Percentiles rank a stretch among this genome's conserved stretches.
Conservation (phyloP, 1,140 invertebrate genomes). For the Neodiprion fabricii region DNA sequence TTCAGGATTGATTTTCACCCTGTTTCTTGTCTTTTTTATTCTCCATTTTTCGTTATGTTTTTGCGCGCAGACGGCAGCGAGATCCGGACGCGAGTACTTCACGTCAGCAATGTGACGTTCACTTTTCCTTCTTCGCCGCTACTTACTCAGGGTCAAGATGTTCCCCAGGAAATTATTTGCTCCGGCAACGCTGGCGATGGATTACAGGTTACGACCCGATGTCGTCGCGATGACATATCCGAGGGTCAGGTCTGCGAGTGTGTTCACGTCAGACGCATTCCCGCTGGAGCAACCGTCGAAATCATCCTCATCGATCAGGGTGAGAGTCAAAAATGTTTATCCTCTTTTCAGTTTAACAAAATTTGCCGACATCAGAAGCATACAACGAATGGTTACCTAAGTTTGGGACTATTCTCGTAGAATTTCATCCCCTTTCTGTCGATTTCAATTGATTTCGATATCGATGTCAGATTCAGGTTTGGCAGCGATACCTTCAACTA, state of each 20-base stretch:
- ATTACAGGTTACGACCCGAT: slow-evolving; percentile 27
- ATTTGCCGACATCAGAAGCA: no score
- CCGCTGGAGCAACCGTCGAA: slow-evolving; percentile 69
- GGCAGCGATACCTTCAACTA: no score
- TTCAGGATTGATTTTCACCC: slow-evolving; percentile 47
- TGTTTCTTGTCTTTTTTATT: slow-evolving; percentile 25
- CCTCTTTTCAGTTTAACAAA: no score
- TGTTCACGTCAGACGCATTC: slow-evolving; percentile 69
- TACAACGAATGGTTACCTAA: no score
- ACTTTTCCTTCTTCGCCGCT: slow-evolving; percentile 74
- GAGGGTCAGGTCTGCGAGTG: slow-evolving; percentile 67
- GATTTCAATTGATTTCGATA: no score
- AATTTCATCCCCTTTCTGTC: no score
- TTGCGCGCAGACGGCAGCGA: slow-evolving; percentile 39
- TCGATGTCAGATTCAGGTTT: no score
- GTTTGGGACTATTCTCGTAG: no score
- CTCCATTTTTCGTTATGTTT: slow-evolving; percentile 23
- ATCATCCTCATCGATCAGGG: slow-evolving; percentile 74
- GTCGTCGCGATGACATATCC: slow-evolving; percentile 50
- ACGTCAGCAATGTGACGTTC: slow-evolving; percentile 72
- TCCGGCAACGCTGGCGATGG: slow-evolving; percentile 34
- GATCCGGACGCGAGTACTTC: slow-evolving; percentile 50
- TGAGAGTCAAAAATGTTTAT: slow-evolving; percentile 42
- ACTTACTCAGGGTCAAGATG: slow-evolving; percentile 67
- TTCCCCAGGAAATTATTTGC: slow-evolving; percentile 64